Conservation (phyloP, 2,888 invertebrate species). For the Oligia latruncula region DNA sequence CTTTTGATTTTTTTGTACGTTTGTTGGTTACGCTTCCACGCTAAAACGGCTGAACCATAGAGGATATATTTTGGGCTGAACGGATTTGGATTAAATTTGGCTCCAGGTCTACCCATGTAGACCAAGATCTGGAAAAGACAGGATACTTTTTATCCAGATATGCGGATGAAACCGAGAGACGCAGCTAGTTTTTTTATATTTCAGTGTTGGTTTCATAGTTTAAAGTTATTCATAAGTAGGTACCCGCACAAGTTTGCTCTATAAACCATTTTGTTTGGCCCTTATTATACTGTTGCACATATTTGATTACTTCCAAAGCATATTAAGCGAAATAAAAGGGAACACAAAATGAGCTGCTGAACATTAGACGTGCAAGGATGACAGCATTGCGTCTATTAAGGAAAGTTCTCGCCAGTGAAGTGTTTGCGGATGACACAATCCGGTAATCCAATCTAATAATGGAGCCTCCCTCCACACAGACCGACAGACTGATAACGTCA, state of each 20-base stretch:
- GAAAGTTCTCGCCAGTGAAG: constrained; percentile 31
- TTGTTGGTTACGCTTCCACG: too few relatives aligned
- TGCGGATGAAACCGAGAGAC: too few relatives aligned
- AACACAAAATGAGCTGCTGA: not conserved
- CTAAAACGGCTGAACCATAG: too few relatives aligned
- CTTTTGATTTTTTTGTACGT: too few relatives aligned
- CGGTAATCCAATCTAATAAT: constrained; percentile 60
- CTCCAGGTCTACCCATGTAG: too few relatives aligned
- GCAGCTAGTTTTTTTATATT: too few relatives aligned
- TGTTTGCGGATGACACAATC: constrained; percentile 53
- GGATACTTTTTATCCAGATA: too few relatives aligned
- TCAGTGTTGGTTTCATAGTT: too few relatives aligned
- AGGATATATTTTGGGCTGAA: too few relatives aligned
- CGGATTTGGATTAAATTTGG: too few relatives aligned
- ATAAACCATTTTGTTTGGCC: not conserved
- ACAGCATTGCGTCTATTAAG: constrained; percentile 29
- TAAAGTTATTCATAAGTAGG: not conserved
- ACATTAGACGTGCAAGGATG: not conserved
- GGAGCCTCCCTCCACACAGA: constrained; percentile 35
- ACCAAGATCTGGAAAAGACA: too few relatives aligned
- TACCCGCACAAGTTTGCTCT: not conserved
- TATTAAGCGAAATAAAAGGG: not conserved
- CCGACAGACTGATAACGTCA: constrained; percentile 37
- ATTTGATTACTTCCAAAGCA: not conserved
- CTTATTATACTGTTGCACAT: too few relatives aligned